phyloP scores from a whole-genome alignment of 1,140 invertebrate genomes.

The Aphaenogaster rudis region DNA sequence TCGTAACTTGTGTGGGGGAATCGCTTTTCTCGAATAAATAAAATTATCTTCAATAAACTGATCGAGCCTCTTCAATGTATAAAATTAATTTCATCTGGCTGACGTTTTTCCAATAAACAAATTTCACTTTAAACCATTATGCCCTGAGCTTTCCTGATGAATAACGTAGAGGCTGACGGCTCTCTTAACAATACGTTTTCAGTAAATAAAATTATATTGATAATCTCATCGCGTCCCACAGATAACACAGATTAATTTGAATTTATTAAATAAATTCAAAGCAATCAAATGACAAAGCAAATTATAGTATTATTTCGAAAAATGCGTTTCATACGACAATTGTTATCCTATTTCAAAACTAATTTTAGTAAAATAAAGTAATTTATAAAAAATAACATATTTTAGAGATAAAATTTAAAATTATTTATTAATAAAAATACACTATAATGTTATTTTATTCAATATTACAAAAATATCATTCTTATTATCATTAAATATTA shows the following conservation, averaged over 20 bases:
- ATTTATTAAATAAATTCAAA: not conserved
- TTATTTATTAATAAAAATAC: not conserved
- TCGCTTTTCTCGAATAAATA: slow-evolving; percentile 55
- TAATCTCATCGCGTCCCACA: slow-evolving; percentile 5
- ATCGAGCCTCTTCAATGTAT: slow-evolving; percentile 52
- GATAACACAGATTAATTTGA: slow-evolving; percentile 18
- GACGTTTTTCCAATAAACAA: slow-evolving; percentile 63
- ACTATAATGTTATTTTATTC: not conserved
- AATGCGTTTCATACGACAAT: no score
- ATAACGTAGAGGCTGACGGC: slow-evolving; percentile 38
- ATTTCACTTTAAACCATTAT: slow-evolving; percentile 47
- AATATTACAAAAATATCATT: no score
- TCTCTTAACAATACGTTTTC: slow-evolving; percentile 18
- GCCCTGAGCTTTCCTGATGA: not conserved
- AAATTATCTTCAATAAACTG: slow-evolving; percentile 63
- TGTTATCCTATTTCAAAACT: no score
- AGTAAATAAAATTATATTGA: slow-evolving; percentile 34
- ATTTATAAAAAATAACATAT: not conserved
- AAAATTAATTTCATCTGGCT: slow-evolving; percentile 60
- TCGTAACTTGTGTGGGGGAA: slow-evolving; percentile 33
- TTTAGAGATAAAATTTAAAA: not conserved
- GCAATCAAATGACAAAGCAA: not conserved
- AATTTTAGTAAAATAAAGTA: no score
- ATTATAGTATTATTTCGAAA: slow-evolving; percentile 2
- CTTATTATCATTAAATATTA: not conserved